These are phyloP conservation scores for Dascyllus trimaculatus DNA, from an alignment of 2,113 vertebrate genomes.

Conservation along the genomic window DNA sequence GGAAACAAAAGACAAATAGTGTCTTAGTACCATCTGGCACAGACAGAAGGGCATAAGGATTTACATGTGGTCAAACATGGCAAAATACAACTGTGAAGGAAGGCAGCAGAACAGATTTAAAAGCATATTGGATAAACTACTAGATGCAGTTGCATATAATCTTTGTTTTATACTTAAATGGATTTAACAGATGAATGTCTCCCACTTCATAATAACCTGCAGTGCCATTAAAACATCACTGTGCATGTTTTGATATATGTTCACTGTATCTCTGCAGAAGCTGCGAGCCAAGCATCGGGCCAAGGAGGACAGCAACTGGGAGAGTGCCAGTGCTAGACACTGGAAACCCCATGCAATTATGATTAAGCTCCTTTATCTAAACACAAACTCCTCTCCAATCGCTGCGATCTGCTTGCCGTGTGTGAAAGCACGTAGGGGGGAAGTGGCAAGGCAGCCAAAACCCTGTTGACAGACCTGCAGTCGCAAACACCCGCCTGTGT, in stretches of 20 bases:
- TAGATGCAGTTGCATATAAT: background rate
- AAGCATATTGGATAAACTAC: background rate
- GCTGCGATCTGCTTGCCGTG: slow-evolving; percentile 66
- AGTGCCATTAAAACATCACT: background rate
- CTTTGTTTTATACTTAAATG: no score
- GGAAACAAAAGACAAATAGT: slow-evolving; percentile 59
- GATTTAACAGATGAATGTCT: no score
- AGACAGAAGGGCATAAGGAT: slow-evolving; percentile 40
- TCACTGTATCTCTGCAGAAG: background rate
- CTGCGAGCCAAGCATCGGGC: slow-evolving; percentile 8
- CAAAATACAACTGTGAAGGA: slow-evolving; percentile 31
- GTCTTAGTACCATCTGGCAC: slow-evolving; percentile 62
- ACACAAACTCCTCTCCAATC: slow-evolving; percentile 72
- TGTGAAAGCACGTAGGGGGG: slow-evolving; percentile 67
- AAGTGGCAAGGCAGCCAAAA: slow-evolving; percentile 49
- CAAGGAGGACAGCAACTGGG: slow-evolving; percentile 11
- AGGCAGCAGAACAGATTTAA: background rate
- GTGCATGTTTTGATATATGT: background rate
- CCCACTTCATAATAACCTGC: background rate
- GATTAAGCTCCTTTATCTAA: slow-evolving; percentile 70
- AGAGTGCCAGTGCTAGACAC: slow-evolving; percentile 39
- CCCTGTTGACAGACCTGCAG: slow-evolving; percentile 43
- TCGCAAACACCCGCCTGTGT: slow-evolving; percentile 10
- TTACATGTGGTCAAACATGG: slow-evolving; percentile 51
- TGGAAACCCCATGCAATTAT: slow-evolving; percentile 63